These are phyloP conservation scores for Watsonalla binaria DNA, from an alignment of 2,888 invertebrate species.

Conservation along the genomic window DNA sequence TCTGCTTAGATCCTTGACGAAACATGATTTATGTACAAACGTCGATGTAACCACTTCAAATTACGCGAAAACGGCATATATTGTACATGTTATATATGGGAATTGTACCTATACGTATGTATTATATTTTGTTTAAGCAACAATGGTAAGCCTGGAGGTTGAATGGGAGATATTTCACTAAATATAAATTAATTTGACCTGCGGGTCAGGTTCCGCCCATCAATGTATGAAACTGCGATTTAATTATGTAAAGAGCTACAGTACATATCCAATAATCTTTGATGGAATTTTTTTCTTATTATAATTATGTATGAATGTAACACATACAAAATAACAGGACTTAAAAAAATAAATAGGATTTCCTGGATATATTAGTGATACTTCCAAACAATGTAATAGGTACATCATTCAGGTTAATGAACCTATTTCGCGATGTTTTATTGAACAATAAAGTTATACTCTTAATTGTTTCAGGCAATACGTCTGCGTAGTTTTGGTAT, in stretches of 20 bases:
- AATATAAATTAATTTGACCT: background rate
- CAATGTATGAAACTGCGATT: background rate
- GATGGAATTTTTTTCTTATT: background rate
- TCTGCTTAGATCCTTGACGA: background rate
- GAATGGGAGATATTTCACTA: background rate
- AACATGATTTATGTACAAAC: background rate
- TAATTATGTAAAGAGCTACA: background rate
- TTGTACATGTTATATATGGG: background rate
- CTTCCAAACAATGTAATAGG: too few relatives aligned
- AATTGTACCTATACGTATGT: background rate
- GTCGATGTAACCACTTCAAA: background rate
- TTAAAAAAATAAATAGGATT: too few relatives aligned
- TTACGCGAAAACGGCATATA: background rate
- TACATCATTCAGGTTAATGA: too few relatives aligned
- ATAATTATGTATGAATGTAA: too few relatives aligned
- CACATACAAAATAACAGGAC: too few relatives aligned
- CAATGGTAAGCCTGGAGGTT: background rate
- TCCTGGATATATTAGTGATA: too few relatives aligned
- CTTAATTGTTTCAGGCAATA: background rate
- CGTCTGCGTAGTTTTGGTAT: background rate
- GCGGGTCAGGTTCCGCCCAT: background rate
- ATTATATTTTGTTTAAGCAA: background rate
- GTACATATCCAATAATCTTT: background rate
- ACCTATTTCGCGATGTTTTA: too few relatives aligned
- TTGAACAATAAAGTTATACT: too few relatives aligned